Percentiles rank a stretch among this genome's conserved stretches.
Evolutionary conservation across 2,113 vertebrate genomes (phyloP).

Genomic region (Oryzias javanicus): DNA sequence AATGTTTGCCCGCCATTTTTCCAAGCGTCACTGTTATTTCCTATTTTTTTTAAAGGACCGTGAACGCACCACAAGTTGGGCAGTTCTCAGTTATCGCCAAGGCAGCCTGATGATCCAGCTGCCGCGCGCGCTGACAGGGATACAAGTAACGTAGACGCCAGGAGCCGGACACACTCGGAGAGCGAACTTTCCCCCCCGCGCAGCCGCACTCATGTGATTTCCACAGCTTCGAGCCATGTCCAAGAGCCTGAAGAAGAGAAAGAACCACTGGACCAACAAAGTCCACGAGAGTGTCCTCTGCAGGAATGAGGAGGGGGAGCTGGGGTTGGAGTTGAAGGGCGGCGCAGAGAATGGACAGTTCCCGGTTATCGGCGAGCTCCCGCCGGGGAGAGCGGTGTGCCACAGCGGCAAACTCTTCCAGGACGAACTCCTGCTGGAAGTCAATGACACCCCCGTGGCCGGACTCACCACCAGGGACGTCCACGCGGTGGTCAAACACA

Average conservation of each 20-base stretch:
- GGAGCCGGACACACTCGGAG: constrained; percentile 41
- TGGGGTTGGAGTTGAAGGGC: constrained; percentile 89
- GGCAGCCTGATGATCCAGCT: constrained; percentile 66
- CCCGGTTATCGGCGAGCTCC: constrained; percentile 88
- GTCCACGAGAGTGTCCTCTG: constrained; percentile 91
- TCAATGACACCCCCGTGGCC: constrained; percentile 95
- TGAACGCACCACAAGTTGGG: constrained; percentile 62
- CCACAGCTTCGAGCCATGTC: constrained; percentile 81
- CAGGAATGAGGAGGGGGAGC: constrained; percentile 84
- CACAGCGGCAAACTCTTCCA: constrained; percentile 83
- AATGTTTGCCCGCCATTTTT: background rate
- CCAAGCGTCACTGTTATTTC: accelerated
- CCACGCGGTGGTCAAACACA: constrained; percentile 92
- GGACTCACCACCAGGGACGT: constrained; percentile 95
- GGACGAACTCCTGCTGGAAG: constrained; percentile 92
- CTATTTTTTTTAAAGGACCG: background rate
- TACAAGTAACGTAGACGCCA: constrained; percentile 37
- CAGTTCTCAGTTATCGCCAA: constrained; percentile 56
- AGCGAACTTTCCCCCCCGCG: constrained; percentile 42
- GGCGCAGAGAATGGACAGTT: constrained; percentile 96
- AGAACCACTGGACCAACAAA: constrained; percentile 96
- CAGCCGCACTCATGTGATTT: constrained; percentile 53
- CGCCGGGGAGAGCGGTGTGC: constrained; percentile 81
- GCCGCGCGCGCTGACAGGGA: constrained; percentile 67
- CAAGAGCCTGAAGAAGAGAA: constrained; percentile 90